Conservation (phyloP, 1,140 invertebrate species). For the Dinoponera quadriceps region DNA sequence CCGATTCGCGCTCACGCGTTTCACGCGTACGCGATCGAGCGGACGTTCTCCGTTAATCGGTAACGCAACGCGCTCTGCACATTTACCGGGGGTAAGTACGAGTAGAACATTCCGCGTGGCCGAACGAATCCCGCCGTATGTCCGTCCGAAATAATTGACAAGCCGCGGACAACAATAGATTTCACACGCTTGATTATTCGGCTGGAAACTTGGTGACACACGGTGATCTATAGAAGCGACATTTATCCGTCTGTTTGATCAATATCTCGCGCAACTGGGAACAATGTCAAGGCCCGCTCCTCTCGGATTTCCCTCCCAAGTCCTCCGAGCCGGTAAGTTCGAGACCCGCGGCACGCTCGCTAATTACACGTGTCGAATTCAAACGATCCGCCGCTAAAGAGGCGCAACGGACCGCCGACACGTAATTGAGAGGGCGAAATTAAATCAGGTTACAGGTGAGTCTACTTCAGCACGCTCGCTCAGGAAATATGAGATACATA, state of each 20-base stretch:
- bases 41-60: neutral
- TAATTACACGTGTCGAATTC: constrained; percentile 31
- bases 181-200: constrained; percentile 19
- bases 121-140: constrained; percentile 17
- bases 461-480: neutral
- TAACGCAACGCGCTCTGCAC: neutral
- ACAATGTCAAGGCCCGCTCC: constrained; percentile 35
- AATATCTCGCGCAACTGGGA: constrained; percentile 78
- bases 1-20: neutral
- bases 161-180: neutral
- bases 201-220: constrained; percentile 39
- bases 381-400: neutral
- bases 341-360: neutral
- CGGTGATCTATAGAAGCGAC: constrained; percentile 57
- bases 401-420: neutral
- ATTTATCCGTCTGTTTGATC: constrained; percentile 83
- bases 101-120: constrained; percentile 35
- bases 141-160: constrained; percentile 22
- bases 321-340: neutral
- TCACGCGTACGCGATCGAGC: neutral
- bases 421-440: constrained; percentile 10
- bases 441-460: neutral
- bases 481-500: neutral
- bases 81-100: constrained; percentile 50
- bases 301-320: constrained; percentile 39